Conservation (phyloP, 2,797 vertebrate genomes). For the Squalus acanthias region DNA sequence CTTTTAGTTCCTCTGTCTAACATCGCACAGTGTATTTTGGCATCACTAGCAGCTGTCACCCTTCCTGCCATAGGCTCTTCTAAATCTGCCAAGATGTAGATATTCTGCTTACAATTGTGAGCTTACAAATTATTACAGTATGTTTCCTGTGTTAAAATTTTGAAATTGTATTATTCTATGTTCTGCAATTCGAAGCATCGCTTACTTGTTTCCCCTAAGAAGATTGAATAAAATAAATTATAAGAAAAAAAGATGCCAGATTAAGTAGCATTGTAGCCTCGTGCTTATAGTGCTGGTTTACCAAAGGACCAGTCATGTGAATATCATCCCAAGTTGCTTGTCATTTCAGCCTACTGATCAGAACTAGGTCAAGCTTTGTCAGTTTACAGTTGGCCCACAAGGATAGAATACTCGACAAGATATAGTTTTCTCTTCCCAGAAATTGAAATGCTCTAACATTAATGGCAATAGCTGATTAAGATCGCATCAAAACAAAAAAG, state of each 20-base stretch:
- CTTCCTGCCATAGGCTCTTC: conserved; percentile 24
- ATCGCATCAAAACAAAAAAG: neutral
- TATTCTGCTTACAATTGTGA: conserved; percentile 28
- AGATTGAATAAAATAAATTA: neutral
- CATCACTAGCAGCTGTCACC: neutral
- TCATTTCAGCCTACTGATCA: neutral
- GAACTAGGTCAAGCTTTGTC: neutral
- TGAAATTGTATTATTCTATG: neutral
- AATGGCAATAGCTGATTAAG: neutral
- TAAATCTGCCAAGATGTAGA: conserved; percentile 17
- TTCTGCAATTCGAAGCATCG: neutral
- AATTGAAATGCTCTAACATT: neutral
- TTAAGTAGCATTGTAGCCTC: neutral
- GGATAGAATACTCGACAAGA: neutral
- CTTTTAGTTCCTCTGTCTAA: conserved; percentile 43
- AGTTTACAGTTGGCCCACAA: neutral
- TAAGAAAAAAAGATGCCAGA: neutral
- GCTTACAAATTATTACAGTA: conserved; percentile 25
- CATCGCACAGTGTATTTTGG: conserved; percentile 44
- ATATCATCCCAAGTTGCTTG: neutral
- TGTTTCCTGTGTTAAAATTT: conserved; percentile 26
- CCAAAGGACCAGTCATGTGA: neutral
- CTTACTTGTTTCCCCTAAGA: neutral
- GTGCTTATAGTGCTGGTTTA: neutral
- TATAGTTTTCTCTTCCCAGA: neutral